These are phyloP conservation scores for Antechinus stuartii DNA, from an alignment of 2,113 vertebrate species.

Conservation along the genomic window DNA sequence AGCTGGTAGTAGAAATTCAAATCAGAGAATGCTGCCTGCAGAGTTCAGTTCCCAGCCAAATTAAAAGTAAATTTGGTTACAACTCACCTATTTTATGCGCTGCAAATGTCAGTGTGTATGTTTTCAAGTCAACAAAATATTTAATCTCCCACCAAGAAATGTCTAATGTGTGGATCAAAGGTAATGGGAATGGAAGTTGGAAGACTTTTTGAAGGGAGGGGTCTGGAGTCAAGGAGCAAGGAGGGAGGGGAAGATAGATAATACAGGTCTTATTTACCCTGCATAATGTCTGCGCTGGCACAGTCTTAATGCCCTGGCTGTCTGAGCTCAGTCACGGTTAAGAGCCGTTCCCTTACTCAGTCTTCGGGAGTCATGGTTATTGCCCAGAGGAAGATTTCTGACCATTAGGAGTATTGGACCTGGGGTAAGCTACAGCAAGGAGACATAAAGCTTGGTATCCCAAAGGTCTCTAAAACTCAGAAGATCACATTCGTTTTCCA, in stretches of 20 bases:
- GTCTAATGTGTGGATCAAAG: slow-evolving; percentile 64
- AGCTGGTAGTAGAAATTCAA: slow-evolving; percentile 68
- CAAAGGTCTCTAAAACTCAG: background rate
- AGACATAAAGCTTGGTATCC: background rate
- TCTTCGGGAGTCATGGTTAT: background rate
- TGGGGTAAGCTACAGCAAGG: background rate
- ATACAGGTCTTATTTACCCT: background rate
- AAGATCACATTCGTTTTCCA: rapidly evolving
- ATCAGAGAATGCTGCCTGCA: slow-evolving; percentile 58
- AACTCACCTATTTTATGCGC: slow-evolving; percentile 66
- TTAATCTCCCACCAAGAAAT: slow-evolving; percentile 74
- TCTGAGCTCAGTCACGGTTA: background rate
- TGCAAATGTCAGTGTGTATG: slow-evolving; percentile 55
- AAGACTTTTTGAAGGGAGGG: background rate
- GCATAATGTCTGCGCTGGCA: background rate
- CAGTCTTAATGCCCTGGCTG: background rate
- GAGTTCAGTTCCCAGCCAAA: slow-evolving; percentile 71
- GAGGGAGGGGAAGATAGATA: background rate
- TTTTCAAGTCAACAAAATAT: slow-evolving; percentile 72
- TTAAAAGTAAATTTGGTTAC: slow-evolving; percentile 76
- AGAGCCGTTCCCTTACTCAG: background rate
- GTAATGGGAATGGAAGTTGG: slow-evolving; percentile 31
- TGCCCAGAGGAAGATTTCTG: background rate
- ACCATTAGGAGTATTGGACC: background rate
- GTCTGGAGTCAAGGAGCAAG: background rate